Evolutionary conservation across 2,113 vertebrate species (phyloP).

Genomic region (Myrmecobius fasciatus): DNA sequence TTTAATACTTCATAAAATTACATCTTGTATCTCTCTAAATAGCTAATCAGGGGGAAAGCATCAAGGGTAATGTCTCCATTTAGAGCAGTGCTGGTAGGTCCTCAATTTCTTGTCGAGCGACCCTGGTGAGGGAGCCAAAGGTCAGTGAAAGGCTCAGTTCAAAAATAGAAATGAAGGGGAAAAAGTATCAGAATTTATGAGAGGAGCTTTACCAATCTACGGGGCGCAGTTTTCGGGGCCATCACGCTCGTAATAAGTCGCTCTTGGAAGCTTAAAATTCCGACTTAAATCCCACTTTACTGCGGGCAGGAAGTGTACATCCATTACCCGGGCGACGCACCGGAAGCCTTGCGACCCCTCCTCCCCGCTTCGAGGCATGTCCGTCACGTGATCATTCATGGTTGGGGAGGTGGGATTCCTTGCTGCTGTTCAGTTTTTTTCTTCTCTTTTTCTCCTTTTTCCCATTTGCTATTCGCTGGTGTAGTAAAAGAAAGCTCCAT

Average conservation of each 20-base stretch:
- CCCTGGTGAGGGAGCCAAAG: background rate
- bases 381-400: background rate
- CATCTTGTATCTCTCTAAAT: background rate
- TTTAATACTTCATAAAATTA: background rate
- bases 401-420: background rate
- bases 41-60: constrained; percentile 1
- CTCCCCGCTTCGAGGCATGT: background rate
- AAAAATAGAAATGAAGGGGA: background rate
- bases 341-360: constrained; percentile 61
- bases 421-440: background rate
- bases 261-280: background rate
- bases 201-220: constrained; percentile 77
- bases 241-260: constrained; percentile 59
- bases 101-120: background rate
- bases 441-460: background rate
- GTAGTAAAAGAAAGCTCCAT: background rate
- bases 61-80: background rate
- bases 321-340: constrained; percentile 62
- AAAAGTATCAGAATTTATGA: background rate
- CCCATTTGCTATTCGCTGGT: background rate
- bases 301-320: constrained; percentile 65
- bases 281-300: constrained; percentile 17
- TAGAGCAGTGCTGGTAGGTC: background rate
- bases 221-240: constrained; percentile 67
- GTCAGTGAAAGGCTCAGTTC: background rate